phyloP scores from a whole-genome alignment of 2,888 invertebrate genomes.

The Eulithis prunata region DNA sequence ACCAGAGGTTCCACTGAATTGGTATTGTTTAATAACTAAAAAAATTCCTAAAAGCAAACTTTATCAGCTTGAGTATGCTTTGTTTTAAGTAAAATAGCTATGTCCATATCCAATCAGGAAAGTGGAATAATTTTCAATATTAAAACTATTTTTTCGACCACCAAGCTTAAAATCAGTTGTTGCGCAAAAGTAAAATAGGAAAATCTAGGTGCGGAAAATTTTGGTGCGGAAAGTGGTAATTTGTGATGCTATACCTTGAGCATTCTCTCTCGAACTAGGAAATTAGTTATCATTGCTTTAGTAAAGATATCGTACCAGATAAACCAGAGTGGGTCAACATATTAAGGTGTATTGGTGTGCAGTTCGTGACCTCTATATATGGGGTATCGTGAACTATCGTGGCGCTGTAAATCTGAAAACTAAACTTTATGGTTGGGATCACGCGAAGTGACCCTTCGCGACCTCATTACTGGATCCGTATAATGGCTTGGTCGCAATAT shows the following conservation, averaged over 20 bases:
- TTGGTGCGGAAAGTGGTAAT: too few relatives aligned
- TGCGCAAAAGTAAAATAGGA: too few relatives aligned
- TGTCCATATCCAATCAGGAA: too few relatives aligned
- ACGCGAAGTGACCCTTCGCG: conserved; percentile 74
- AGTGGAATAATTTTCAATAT: too few relatives aligned
- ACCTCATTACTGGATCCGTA: conserved; percentile 59
- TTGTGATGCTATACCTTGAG: background rate
- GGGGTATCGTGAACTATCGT: conserved; percentile 66
- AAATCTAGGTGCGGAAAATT: too few relatives aligned
- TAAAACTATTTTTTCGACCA: too few relatives aligned
- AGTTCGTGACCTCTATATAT: conserved; percentile 72
- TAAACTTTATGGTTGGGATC: conserved; percentile 72
- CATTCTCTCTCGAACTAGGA: background rate
- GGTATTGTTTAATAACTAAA: too few relatives aligned
- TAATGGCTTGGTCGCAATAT: conserved; percentile 21
- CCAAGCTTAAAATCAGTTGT: too few relatives aligned
- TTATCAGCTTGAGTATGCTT: too few relatives aligned
- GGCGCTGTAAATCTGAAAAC: conserved; percentile 72
- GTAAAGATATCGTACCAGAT: conserved; percentile 39
- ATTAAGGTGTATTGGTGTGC: conserved; percentile 72
- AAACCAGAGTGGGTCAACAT: conserved; percentile 51
- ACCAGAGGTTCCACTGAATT: too few relatives aligned
- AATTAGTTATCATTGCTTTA: conserved; percentile 15
- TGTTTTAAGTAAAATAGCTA: too few relatives aligned
- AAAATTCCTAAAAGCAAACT: too few relatives aligned